Conservation (phyloP, 2,113 vertebrate species). For the Channa argus region DNA sequence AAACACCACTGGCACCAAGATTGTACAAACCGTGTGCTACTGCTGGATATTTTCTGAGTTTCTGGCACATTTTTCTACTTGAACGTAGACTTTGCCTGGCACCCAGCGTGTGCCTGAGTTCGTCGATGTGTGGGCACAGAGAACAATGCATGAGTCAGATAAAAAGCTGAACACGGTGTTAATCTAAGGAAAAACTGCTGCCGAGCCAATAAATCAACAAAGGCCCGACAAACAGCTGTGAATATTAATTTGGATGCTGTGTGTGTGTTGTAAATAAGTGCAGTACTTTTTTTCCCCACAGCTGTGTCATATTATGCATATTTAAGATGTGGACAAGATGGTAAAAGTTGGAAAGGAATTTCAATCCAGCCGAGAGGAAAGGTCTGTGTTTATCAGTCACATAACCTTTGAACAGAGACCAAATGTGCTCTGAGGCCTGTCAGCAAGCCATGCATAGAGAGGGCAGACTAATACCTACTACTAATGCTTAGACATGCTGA, state of each 20-base stretch:
- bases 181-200: slow-evolving; percentile 53
- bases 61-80: not conserved
- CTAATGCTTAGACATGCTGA: slow-evolving; percentile 28
- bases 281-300: not conserved
- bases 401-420: slow-evolving; percentile 27
- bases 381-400: not conserved
- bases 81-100: not conserved
- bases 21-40: not conserved
- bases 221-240: slow-evolving; percentile 18
- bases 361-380: not conserved
- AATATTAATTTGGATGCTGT: slow-evolving; percentile 39
- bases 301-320: not conserved
- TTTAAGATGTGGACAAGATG: not conserved
- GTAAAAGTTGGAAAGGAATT: not conserved
- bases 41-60: slow-evolving; percentile 10
- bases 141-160: slow-evolving; percentile 59
- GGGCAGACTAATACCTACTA: not conserved
- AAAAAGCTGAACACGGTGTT: slow-evolving; percentile 39
- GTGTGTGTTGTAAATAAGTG: not conserved
- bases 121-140: slow-evolving; percentile 24
- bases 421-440: slow-evolving; percentile 18
- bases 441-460: slow-evolving; percentile 1
- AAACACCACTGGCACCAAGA: not conserved
- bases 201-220: slow-evolving; percentile 61
- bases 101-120: not conserved